Conservation (phyloP, 2,888 invertebrate species). For the Cabera pusaria region DNA sequence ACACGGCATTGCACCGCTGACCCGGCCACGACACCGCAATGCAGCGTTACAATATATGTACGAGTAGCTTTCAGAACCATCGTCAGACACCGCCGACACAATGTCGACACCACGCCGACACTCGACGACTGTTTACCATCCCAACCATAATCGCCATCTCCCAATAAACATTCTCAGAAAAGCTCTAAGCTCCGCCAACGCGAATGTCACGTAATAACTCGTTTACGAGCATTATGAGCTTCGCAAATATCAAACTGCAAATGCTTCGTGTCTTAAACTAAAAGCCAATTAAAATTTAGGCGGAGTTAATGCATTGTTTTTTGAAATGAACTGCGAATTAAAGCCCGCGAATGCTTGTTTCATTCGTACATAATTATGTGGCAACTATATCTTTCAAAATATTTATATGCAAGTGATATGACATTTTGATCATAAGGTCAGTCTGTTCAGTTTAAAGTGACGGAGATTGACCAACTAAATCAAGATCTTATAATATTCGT, state of each 20-base stretch:
- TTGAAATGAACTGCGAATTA: slow-evolving; percentile 7
- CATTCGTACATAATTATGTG: neutral
- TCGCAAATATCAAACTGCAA: slow-evolving; percentile 32
- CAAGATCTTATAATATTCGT: neutral
- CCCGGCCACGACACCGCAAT: slow-evolving; percentile 61
- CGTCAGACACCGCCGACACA: slow-evolving; percentile 44
- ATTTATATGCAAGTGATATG: slow-evolving; percentile 19
- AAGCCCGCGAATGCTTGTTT: slow-evolving; percentile 5
- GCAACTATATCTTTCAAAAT: neutral
- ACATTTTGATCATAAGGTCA: slow-evolving; percentile 56
- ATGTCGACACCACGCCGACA: slow-evolving; percentile 61
- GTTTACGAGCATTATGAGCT: slow-evolving; percentile 31
- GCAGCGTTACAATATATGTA: no score
- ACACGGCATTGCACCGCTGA: slow-evolving; percentile 65
- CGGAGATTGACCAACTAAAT: slow-evolving; percentile 28
- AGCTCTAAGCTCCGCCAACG: slow-evolving; percentile 29
- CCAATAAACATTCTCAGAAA: slow-evolving; percentile 39
- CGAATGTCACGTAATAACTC: slow-evolving; percentile 33
- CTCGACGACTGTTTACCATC: slow-evolving; percentile 54
- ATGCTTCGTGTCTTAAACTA: slow-evolving; percentile 28
- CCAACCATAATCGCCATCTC: slow-evolving; percentile 49
- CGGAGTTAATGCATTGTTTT: slow-evolving; percentile 18
- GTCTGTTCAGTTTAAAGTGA: slow-evolving; percentile 27
- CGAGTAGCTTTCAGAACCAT: no score
- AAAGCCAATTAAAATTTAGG: slow-evolving; percentile 25